Conservation (phyloP, 2,797 vertebrate species). For the Mus caroli region DNA sequence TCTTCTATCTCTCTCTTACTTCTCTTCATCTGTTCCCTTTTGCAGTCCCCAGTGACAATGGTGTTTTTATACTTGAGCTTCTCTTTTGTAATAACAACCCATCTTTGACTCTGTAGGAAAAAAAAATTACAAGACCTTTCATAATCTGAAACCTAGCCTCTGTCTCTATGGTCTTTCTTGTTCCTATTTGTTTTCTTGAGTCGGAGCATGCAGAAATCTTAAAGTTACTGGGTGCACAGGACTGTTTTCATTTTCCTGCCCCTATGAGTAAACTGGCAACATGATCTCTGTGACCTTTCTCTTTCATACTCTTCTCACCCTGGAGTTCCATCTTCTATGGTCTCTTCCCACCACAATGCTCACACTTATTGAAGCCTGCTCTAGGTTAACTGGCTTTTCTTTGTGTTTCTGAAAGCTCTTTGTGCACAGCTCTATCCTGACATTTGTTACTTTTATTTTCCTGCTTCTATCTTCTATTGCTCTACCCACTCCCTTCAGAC, state of each 20-base stretch:
- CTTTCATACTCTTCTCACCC: not conserved
- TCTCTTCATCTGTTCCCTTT: not conserved
- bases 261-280: constrained; percentile 1
- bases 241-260: not conserved
- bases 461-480: not conserved
- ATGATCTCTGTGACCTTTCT: not conserved
- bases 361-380: not conserved
- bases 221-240: not conserved
- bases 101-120: not conserved
- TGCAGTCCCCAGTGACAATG: not conserved
- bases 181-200: not conserved
- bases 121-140: not conserved
- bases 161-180: not conserved
- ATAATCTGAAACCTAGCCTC: not conserved
- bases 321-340: not conserved
- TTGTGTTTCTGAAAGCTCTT: not conserved
- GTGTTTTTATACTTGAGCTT: not conserved
- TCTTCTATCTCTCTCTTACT: not conserved
- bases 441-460: constrained; percentile 13
- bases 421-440: not conserved
- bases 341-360: not conserved
- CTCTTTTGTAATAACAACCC: constrained; percentile 9
- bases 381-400: not conserved
- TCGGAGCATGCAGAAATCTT: not conserved
- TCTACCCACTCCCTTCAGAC: not conserved